Percentiles rank a stretch among this genome's conserved stretches.
phyloP scores from a whole-genome alignment of 2,888 invertebrate genomes.

The Calameuta idolon region DNA sequence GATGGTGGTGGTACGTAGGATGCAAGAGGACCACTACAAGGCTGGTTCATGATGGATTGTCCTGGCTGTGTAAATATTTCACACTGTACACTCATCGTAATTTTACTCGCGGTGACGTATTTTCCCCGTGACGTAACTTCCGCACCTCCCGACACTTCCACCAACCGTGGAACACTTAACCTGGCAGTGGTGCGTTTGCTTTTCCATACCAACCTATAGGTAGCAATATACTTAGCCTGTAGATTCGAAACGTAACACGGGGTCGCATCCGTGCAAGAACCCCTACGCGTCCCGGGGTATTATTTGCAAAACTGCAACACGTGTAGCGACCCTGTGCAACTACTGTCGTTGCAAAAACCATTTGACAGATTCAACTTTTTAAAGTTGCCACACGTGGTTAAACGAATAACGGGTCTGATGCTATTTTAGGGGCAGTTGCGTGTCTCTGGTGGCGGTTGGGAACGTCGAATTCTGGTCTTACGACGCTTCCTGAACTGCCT shows the following conservation, averaged over 20 bases:
- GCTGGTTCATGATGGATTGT: slow-evolving; percentile 52
- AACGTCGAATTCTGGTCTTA: background rate
- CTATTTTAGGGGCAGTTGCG: background rate
- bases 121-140: slow-evolving; percentile 47
- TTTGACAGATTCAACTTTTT: background rate
- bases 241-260: background rate
- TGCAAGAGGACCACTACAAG: background rate
- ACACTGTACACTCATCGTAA: slow-evolving; percentile 58
- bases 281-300: background rate
- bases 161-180: background rate
- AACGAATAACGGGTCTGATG: background rate
- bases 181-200: background rate
- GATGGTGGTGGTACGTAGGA: slow-evolving; percentile 1
- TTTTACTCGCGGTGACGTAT: slow-evolving; percentile 46
- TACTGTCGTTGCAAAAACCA: background rate
- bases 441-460: background rate
- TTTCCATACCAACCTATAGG: background rate
- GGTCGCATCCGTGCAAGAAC: background rate
- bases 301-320: background rate
- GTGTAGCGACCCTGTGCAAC: background rate
- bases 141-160: slow-evolving; percentile 3
- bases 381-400: background rate
- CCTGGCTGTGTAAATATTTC: slow-evolving; percentile 58
- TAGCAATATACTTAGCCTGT: background rate
- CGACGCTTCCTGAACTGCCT: background rate